Evolutionary conservation across 2,113 vertebrate genomes (phyloP).

Genomic region (Lamprotornis superbus): DNA sequence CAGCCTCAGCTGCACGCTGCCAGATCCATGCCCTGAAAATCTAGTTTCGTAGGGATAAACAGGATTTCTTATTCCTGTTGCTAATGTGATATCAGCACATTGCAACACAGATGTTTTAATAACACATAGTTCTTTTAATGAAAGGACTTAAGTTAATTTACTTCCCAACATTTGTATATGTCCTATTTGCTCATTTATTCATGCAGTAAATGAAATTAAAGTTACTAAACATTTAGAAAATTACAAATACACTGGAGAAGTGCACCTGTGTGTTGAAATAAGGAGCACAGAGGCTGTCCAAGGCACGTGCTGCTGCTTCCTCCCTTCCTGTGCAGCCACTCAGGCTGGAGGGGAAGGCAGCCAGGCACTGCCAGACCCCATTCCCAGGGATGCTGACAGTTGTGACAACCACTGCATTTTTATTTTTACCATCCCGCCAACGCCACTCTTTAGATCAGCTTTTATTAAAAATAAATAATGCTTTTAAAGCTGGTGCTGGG

Average conservation of each 20-base stretch:
- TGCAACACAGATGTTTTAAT: background rate
- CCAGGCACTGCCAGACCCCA: background rate
- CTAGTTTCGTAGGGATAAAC: background rate
- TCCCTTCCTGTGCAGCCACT: background rate
- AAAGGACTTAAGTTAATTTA: slow-evolving; percentile 27
- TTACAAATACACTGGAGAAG: background rate
- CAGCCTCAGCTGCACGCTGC: background rate
- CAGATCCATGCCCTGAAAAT: background rate
- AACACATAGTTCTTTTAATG: background rate
- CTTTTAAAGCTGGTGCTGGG: slow-evolving; percentile 2
- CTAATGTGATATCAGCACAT: background rate
- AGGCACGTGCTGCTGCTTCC: background rate
- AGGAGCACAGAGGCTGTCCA: background rate
- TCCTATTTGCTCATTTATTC: slow-evolving; percentile 36
- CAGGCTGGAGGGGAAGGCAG: background rate
- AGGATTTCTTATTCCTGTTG: background rate
- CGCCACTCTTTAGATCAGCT: background rate
- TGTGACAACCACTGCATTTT: slow-evolving; percentile 10
- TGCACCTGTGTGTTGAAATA: background rate
- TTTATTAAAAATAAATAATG: slow-evolving; percentile 50
- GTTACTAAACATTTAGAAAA: background rate
- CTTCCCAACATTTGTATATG: background rate
- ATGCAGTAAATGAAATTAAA: background rate
- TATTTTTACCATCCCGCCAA: background rate
- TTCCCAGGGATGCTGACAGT: background rate